These are phyloP conservation scores for Troides oblongomaculatus DNA, from an alignment of 2,888 invertebrate species.

Conservation along the genomic window DNA sequence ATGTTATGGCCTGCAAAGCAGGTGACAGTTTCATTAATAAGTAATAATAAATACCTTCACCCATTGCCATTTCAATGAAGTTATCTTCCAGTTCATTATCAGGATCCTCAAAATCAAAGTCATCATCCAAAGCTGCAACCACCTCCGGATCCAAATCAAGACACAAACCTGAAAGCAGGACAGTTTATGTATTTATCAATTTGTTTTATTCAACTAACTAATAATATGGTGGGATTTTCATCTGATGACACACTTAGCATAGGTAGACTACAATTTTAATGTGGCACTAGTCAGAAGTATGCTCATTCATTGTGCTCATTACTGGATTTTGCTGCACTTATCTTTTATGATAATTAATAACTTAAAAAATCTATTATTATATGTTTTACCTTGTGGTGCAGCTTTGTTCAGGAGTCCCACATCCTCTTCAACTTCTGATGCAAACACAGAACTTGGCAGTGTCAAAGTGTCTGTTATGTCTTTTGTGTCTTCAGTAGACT, in stretches of 20 bases:
- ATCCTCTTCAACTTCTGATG: conserved; percentile 91
- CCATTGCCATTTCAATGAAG: conserved; percentile 91
- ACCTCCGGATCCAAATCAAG: conserved; percentile 94
- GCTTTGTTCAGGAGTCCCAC: conserved; percentile 91
- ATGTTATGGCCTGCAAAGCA: too few species aligned
- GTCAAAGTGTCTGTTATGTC: conserved; percentile 63
- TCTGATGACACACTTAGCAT: too few species aligned
- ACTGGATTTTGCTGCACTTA: too few species aligned
- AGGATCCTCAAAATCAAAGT: conserved; percentile 91
- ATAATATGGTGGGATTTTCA: too few species aligned
- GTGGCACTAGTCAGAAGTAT: too few species aligned
- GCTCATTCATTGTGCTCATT: too few species aligned
- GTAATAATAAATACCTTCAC: conserved; percentile 47
- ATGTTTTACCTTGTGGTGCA: conserved; percentile 82
- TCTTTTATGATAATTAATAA: too few species aligned
- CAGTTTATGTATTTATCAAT: too few species aligned
- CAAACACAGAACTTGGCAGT: conserved; percentile 93
- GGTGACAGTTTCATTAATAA: too few species aligned
- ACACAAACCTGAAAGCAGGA: conserved; percentile 61
- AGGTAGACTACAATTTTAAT: too few species aligned
- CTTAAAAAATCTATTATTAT: too few species aligned
- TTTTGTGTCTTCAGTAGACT: conserved; percentile 37
- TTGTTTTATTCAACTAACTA: too few species aligned
- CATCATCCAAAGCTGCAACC: conserved; percentile 95
- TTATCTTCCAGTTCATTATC: conserved; percentile 94